Conservation (phyloP, 53 echinoderm and acorn worm species). For the Temnopleurus reevesii region DNA sequence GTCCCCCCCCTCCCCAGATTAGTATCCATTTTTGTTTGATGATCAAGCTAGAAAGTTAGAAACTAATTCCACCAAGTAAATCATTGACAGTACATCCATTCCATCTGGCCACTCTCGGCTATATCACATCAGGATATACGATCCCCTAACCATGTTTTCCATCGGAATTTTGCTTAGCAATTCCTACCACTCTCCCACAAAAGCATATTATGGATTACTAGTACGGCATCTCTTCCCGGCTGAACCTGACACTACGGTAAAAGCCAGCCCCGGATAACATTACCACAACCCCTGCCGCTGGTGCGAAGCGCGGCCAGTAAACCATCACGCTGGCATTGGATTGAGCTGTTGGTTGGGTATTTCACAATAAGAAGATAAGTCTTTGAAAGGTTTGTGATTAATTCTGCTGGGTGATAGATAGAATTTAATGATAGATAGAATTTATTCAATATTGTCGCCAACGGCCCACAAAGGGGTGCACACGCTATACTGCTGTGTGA, state of each 20-base stretch:
- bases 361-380: too few species aligned
- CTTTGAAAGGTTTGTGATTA: too few species aligned
- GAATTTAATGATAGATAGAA: too few species aligned
- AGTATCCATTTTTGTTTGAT: too few species aligned
- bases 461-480: too few species aligned
- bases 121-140: background rate
- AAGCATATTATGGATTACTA: constrained; percentile 13
- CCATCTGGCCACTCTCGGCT: background rate
- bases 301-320: too few species aligned
- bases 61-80: background rate
- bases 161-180: background rate
- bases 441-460: too few species aligned
- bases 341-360: too few species aligned
- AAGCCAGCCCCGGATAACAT: constrained; percentile 20
- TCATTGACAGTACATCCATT: background rate
- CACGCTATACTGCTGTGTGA: too few species aligned
- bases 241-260: constrained; percentile 25
- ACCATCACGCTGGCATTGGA: too few species aligned
- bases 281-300: background rate
- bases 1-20: too few species aligned
- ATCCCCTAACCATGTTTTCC: background rate
- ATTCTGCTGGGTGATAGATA: too few species aligned
- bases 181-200: background rate
- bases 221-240: background rate
- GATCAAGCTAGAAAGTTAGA: background rate